Evolutionary conservation across 2,888 invertebrate genomes (phyloP).

Genomic region (Seira sanloemensis): DNA sequence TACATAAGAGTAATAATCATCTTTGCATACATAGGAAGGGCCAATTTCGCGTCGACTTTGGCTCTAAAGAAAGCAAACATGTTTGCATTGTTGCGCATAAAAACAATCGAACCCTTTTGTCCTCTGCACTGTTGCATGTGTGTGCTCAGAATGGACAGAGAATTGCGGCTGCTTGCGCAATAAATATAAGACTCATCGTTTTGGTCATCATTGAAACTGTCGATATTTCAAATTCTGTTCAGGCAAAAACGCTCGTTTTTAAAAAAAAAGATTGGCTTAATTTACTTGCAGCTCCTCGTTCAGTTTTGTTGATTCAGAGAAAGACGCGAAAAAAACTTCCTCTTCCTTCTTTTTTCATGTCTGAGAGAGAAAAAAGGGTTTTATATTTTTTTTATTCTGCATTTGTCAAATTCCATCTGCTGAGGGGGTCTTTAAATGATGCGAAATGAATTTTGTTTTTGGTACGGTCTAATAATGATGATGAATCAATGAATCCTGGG

Average conservation of each 20-base stretch:
- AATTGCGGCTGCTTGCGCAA: background rate
- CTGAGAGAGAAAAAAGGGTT: background rate
- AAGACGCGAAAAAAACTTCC: background rate
- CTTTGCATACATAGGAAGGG: background rate
- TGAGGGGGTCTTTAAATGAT: background rate
- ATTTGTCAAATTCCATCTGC: background rate
- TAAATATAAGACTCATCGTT: slow-evolving; percentile 9
- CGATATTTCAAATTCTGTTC: slow-evolving; percentile 12
- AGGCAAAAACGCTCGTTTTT: background rate
- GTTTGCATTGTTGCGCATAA: slow-evolving; percentile 36
- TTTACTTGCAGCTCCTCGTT: background rate
- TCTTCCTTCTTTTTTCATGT: background rate
- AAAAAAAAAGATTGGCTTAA: slow-evolving; percentile 2
- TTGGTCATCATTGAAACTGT: background rate
- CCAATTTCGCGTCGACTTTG: background rate
- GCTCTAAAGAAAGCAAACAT: slow-evolving; percentile 39
- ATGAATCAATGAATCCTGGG: background rate
- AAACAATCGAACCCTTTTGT: slow-evolving; percentile 8
- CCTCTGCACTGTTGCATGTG: background rate
- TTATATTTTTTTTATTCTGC: too few species aligned
- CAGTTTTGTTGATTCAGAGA: background rate
- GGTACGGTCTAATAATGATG: too few species aligned
- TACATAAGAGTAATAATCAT: slow-evolving; percentile 58
- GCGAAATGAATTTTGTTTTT: background rate
- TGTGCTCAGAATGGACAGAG: background rate